A percentile compares a stretch with the other conserved stretches of the same genome.
Evolutionary conservation across 2,113 vertebrate species (phyloP).

Genomic region (Anguilla japonica): DNA sequence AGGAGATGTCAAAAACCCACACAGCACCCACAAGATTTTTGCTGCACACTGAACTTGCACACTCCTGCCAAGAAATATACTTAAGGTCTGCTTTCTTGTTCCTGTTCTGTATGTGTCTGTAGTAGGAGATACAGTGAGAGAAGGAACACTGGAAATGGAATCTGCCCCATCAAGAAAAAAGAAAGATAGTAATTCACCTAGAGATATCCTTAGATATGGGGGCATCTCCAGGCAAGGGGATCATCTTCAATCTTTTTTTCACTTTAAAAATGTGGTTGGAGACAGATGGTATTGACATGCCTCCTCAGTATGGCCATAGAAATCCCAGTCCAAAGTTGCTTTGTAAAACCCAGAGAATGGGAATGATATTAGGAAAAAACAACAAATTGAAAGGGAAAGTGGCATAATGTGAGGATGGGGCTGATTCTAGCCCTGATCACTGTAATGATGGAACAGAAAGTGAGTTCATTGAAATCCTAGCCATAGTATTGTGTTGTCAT

Average conservation of each 20-base stretch:
- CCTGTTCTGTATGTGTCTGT: not conserved
- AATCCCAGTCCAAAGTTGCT: not conserved
- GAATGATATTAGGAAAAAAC: no score
- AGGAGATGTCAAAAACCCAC: not conserved
- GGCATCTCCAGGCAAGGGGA: not conserved
- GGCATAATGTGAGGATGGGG: not conserved
- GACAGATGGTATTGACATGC: not conserved
- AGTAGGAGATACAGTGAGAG: not conserved
- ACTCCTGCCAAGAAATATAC: not conserved
- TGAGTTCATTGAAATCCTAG: not conserved
- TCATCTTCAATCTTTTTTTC: constrained; percentile 10
- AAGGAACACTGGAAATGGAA: not conserved
- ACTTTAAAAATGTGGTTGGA: not conserved
- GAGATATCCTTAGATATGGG: not conserved
- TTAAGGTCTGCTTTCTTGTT: not conserved
- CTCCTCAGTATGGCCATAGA: not conserved
- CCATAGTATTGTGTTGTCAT: not conserved
- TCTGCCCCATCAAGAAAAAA: constrained; percentile 4
- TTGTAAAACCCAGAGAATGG: not conserved
- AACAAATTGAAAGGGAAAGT: not conserved
- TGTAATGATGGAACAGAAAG: not conserved
- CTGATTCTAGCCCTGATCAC: not conserved
- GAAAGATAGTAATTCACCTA: constrained; percentile 13
- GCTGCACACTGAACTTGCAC: not conserved
- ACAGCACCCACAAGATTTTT: not conserved